Percentiles rank a stretch among this genome's conserved stretches.
Evolutionary conservation across 2,797 vertebrate genomes (phyloP).

Genomic region (Lophius americanus): DNA sequence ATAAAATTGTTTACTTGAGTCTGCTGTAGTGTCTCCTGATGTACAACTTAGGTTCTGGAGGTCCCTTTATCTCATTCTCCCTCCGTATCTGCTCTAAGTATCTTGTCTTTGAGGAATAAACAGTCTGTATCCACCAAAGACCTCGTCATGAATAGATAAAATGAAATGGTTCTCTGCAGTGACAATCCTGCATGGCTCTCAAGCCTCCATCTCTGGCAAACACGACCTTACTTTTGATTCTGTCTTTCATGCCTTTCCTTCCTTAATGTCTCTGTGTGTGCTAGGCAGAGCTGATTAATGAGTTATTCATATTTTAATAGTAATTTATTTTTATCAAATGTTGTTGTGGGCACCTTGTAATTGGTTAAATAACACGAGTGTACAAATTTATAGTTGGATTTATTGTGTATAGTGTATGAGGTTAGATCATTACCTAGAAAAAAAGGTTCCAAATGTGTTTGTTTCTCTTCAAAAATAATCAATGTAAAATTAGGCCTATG

Average conservation of each 20-base stretch:
- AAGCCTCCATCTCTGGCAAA: conserved; percentile 17
- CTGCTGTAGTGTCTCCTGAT: conserved; percentile 13
- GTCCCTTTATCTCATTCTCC: conserved; percentile 35
- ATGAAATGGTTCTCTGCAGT: conserved; percentile 29
- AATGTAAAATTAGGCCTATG: background rate
- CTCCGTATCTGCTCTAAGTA: conserved; percentile 45
- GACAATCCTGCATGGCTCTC: conserved; percentile 29
- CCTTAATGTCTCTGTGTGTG: conserved; percentile 8
- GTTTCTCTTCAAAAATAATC: too few species aligned
- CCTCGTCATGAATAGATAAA: conserved; percentile 52
- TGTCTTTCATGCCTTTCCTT: conserved; percentile 35
- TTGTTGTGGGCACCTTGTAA: background rate
- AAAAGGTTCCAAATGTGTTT: too few species aligned
- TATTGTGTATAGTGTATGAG: too few species aligned
- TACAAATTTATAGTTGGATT: too few species aligned
- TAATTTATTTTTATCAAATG: too few species aligned
- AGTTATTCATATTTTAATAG: too few species aligned
- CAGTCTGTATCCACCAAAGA: conserved; percentile 31
- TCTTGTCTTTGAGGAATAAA: conserved; percentile 59
- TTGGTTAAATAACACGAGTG: background rate
- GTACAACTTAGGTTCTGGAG: conserved; percentile 22
- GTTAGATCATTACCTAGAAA: too few species aligned
- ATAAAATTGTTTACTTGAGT: conserved; percentile 22
- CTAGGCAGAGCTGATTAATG: too few species aligned
- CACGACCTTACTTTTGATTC: conserved; percentile 25